These are phyloP conservation scores for Sebastes oblongus DNA, from an alignment of 2,797 vertebrate species.

Conservation along the genomic window DNA sequence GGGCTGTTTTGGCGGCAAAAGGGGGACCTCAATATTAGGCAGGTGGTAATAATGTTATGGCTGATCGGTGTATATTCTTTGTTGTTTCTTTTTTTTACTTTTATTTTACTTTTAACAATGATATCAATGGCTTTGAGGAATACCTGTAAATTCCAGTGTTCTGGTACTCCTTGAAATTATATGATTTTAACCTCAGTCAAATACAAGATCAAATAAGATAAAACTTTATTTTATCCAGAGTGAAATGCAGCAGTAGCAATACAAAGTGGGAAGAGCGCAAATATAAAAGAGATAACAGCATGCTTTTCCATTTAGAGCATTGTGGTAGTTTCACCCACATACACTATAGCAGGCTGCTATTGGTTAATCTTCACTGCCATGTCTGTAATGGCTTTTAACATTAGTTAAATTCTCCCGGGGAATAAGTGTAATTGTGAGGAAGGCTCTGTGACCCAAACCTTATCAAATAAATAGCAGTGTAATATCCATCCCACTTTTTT, in stretches of 20 bases:
- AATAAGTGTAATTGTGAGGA: neutral
- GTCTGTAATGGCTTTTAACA: neutral
- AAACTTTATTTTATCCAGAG: neutral
- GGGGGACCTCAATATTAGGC: too few relatives aligned
- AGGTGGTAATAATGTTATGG: too few relatives aligned
- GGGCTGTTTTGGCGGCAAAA: too few relatives aligned
- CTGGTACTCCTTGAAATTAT: neutral
- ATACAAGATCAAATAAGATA: neutral
- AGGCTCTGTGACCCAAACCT: neutral
- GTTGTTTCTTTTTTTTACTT: neutral
- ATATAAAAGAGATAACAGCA: neutral
- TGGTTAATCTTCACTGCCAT: neutral
- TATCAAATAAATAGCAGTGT: neutral
- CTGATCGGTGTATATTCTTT: too few relatives aligned
- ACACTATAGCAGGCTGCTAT: neutral
- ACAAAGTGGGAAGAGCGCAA: neutral
- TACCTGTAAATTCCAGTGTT: neutral
- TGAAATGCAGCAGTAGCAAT: neutral
- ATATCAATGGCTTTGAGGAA: neutral
- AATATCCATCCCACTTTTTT: neutral
- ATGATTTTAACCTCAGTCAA: neutral
- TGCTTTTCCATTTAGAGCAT: neutral
- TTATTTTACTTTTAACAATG: neutral
- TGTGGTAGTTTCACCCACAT: neutral
- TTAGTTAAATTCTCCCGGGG: neutral